Evolutionary conservation across 2,797 vertebrate species (phyloP), one percentile per base, ranked within the genome.

Genomic region (Craterocephalus amniculus): DNA sequence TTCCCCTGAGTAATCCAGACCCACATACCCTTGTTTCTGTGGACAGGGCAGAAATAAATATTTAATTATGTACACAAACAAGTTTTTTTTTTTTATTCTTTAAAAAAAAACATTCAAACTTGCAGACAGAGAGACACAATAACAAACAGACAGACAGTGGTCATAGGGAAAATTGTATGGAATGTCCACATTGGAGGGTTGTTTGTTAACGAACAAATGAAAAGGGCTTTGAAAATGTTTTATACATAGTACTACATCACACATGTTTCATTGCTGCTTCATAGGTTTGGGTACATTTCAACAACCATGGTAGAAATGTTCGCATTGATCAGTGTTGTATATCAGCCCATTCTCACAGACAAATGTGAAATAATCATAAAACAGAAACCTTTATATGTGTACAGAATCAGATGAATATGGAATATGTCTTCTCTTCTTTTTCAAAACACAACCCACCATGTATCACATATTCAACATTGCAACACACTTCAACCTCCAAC

Each of bases 11-110:
- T 52, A 22, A 64, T 52, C 32, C 32, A 36, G 32, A 64, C 16
- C 32, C 48, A 22, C 36, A 45, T 9, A 66, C 20, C 36, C 63
- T 36, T 55, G 35, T 65, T 65, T 55, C 63, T 38, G 26, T 12
- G 24, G 49, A 55, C 61, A 16, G 31, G 45, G 48, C 49, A 65
- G 16, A 40, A 38, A 55, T 55, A n/a, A 31, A 40, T 27, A 55
- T 27, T 22, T 43, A 18, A 43, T 43, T n/a, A 29, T 14, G 4
- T 22, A 31, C 20, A 43, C 24, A 32, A 56, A 56, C 38, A 22
- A 43, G 18, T 22, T n/a, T n/a, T n/a, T n/a, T n/a, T n/a, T n/a
- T n/a, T n/a, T n/a, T n/a, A n/a, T n/a, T n/a, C n/a, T n/a, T n/a
- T 9, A 48, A n/a, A 12, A 6, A 6, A 6, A 18, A 4, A 4